These are phyloP conservation scores for Cryptocheilus praepositus DNA, from an alignment of 2,888 invertebrate species.

Conservation along the genomic window DNA sequence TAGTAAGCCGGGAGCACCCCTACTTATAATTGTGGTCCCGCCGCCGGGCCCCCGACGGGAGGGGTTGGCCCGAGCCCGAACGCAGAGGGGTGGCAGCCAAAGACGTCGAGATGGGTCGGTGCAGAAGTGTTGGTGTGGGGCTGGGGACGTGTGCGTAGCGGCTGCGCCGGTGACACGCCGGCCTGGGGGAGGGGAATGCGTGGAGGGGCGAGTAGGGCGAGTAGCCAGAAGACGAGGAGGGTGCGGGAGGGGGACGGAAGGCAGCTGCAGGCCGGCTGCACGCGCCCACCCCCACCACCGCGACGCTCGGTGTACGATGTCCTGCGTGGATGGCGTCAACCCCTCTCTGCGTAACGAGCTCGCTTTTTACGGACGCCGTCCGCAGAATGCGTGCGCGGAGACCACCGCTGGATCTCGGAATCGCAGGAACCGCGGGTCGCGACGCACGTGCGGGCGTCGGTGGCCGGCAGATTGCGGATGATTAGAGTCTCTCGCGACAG, in stretches of 20 bases:
- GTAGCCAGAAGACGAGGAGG: conserved; percentile 72
- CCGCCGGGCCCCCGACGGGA: conserved; percentile 63
- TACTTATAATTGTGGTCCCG: conserved; percentile 73
- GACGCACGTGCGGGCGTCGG: too few species aligned
- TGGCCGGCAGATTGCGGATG: too few species aligned
- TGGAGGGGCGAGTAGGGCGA: conserved; percentile 27
- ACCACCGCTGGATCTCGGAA: too few species aligned
- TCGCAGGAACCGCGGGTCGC: too few species aligned
- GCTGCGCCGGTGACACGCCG: conserved; percentile 72
- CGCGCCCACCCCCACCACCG: conserved; percentile 78
- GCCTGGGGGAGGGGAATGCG: conserved; percentile 48
- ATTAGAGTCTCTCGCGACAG: too few species aligned
- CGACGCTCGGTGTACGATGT: conserved; percentile 28
- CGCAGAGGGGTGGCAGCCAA: conserved; percentile 61
- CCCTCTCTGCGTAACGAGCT: conserved; percentile 10
- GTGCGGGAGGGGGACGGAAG: conserved; percentile 68
- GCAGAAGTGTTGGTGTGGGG: conserved; percentile 1
- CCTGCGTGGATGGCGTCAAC: too few species aligned
- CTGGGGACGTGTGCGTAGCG: conserved; percentile 6
- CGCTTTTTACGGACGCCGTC: too few species aligned
- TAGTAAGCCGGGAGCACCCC: conserved; percentile 68
- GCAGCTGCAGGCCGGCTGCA: conserved; percentile 75
- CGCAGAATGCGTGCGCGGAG: too few species aligned
- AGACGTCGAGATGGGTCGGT: conserved; percentile 6
- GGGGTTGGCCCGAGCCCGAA: conserved; percentile 77